phyloP scores from a whole-genome alignment of 2,797 vertebrate species.

The Clarias fuscus region DNA sequence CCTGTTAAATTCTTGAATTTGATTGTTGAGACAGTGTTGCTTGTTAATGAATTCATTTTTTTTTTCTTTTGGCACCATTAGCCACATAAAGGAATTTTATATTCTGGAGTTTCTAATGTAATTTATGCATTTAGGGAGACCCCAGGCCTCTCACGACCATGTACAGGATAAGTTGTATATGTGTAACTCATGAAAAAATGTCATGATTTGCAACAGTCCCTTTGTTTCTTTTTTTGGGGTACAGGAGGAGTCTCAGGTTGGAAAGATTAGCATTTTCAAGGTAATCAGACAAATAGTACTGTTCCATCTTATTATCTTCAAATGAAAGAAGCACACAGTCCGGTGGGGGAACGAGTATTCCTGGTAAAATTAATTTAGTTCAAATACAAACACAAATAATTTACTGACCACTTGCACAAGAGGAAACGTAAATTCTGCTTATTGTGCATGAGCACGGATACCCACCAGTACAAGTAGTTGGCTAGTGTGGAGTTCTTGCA shows the following conservation, averaged over 20 bases:
- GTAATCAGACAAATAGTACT: neutral
- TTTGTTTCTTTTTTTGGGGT: neutral
- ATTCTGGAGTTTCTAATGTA: neutral
- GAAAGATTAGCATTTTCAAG: neutral
- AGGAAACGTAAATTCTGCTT: neutral
- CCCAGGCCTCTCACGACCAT: too few relatives aligned
- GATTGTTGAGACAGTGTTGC: neutral
- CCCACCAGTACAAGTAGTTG: conserved; percentile 98
- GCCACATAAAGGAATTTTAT: neutral
- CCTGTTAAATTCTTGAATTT: neutral
- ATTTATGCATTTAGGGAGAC: too few relatives aligned
- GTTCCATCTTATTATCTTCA: too few relatives aligned
- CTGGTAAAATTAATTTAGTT: neutral
- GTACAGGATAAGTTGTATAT: too few relatives aligned
- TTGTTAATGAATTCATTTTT: neutral
- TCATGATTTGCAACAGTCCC: neutral
- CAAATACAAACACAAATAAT: neutral
- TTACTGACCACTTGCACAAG: neutral
- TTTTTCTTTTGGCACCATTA: neutral
- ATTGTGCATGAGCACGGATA: neutral
- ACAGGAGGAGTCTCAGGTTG: neutral
- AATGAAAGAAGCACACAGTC: too few relatives aligned
- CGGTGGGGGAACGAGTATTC: too few relatives aligned
- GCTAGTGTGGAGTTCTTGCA: conserved; percentile 97
- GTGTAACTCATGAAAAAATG: too few relatives aligned